Conservation (phyloP, 2,888 invertebrate genomes). For the Laspeyria flexula region DNA sequence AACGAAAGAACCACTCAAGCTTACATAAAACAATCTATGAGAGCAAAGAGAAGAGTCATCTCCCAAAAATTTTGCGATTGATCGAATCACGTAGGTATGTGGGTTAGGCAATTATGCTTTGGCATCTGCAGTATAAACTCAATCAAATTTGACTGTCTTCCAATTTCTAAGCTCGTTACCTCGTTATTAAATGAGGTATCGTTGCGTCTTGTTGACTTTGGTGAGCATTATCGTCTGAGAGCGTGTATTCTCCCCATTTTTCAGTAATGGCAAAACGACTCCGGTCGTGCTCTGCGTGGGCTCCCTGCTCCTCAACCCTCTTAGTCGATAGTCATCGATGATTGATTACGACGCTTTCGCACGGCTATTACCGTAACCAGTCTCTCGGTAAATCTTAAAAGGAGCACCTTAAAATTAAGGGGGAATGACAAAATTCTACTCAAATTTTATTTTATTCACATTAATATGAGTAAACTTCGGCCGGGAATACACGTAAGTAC, state of each 20-base stretch:
- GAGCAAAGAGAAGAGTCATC: neutral
- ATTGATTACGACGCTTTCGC: conserved; percentile 60
- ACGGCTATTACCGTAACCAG: conserved; percentile 59
- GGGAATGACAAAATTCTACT: conserved; percentile 35
- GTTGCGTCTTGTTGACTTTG: conserved; percentile 40
- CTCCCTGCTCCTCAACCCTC: conserved; percentile 25
- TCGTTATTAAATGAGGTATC: conserved; percentile 32
- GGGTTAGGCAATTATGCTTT: conserved; percentile 8
- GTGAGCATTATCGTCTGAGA: conserved; percentile 47
- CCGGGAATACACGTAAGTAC: neutral
- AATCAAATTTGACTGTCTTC: conserved; percentile 36
- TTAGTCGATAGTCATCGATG: conserved; percentile 62
- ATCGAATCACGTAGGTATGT: conserved; percentile 27
- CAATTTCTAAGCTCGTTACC: conserved; percentile 40
- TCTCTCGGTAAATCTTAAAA: conserved; percentile 62
- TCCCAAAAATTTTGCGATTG: neutral
- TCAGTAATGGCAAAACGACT: conserved; percentile 57
- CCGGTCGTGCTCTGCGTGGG: conserved; percentile 18
- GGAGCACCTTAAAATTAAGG: conserved; percentile 47
- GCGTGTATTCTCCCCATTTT: conserved; percentile 54
- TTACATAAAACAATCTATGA: neutral
- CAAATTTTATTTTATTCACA: conserved; percentile 12
- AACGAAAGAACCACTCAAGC: neutral
- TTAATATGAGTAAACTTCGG: neutral
- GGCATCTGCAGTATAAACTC: conserved; percentile 15